Evolutionary conservation across 2,888 invertebrate species (phyloP).

Genomic region (Hydrotaea diabolus): DNA sequence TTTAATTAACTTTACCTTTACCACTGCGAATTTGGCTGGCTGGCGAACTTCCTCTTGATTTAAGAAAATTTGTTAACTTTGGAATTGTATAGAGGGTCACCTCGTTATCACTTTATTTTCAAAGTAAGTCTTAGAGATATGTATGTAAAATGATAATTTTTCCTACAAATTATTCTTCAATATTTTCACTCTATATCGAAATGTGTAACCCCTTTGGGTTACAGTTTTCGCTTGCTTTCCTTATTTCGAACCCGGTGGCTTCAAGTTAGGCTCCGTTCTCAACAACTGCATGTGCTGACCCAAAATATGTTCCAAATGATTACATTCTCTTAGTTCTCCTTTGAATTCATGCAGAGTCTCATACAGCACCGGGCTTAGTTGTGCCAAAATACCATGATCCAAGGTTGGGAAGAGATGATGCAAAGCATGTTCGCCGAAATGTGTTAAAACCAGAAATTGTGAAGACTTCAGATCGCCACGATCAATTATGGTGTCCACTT

Average conservation of each 20-base stretch:
- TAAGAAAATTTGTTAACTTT: no score
- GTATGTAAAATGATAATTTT: no score
- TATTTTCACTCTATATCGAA: no score
- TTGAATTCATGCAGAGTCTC: slow-evolving; percentile 79
- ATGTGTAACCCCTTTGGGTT: no score
- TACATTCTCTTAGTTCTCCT: slow-evolving; percentile 79
- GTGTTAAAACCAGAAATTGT: slow-evolving; percentile 85
- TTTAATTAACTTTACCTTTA: no score
- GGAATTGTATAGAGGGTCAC: no score
- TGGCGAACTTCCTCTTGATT: no score
- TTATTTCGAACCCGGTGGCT: slow-evolving; percentile 73
- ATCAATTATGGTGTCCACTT: slow-evolving; percentile 88
- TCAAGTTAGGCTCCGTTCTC: slow-evolving; percentile 80
- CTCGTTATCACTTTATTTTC: no score
- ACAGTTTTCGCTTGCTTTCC: not conserved
- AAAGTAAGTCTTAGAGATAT: no score
- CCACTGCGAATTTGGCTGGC: no score
- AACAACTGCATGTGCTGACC: slow-evolving; percentile 86
- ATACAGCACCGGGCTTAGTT: slow-evolving; percentile 83
- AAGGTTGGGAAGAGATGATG: slow-evolving; percentile 92
- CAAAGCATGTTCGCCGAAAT: slow-evolving; percentile 89
- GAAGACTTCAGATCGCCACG: slow-evolving; percentile 85
- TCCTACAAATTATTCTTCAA: no score
- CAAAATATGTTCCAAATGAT: slow-evolving; percentile 84
- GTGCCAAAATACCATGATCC: slow-evolving; percentile 87